Conservation (phyloP, 2,797 vertebrate species). For the Pristis pectinata region DNA sequence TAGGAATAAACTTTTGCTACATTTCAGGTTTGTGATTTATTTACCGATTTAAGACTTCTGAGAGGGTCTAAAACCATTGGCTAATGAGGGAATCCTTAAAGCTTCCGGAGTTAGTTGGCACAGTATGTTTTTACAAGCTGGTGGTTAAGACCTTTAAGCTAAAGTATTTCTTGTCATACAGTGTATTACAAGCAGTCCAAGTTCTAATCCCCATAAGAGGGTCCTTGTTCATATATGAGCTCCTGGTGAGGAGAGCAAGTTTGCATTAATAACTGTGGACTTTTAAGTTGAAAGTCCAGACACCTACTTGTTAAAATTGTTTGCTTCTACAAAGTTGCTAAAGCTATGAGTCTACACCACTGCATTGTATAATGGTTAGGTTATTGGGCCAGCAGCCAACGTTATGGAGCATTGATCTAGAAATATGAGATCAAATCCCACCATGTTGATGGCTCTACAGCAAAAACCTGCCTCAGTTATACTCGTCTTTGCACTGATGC, state of each 20-base stretch:
- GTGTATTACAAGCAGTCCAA: no score
- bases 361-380: no score
- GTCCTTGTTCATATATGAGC: background rate
- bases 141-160: background rate
- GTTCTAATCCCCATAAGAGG: background rate
- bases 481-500: background rate
- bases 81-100: background rate
- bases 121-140: background rate
- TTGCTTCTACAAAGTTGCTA: background rate
- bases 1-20: background rate
- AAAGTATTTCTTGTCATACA: background rate
- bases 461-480: background rate
- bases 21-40: background rate
- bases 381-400: no score
- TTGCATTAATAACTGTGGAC: background rate
- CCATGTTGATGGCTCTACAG: background rate
- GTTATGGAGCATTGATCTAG: no score
- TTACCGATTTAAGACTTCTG: conserved; percentile 9
- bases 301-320: background rate
- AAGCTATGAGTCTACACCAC: no score
- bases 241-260: background rate
- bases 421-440: no score
- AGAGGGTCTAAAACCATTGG: background rate
- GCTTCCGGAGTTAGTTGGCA: background rate
- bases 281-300: background rate